phyloP scores from a whole-genome alignment of 2,797 vertebrate species.

The Acanthiza pusilla region DNA sequence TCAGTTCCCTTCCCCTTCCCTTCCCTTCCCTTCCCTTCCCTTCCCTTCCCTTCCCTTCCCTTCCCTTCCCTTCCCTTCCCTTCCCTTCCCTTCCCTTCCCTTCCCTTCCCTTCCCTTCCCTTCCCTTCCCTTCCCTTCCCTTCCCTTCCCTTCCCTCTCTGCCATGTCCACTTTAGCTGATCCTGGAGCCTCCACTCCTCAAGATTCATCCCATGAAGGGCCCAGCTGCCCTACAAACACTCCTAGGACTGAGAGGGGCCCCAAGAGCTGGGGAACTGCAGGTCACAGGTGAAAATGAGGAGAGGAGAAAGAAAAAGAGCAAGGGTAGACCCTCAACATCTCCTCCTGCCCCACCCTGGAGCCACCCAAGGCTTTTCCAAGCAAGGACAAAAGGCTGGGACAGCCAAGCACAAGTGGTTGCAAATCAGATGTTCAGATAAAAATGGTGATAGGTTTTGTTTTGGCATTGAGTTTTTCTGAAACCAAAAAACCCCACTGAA shows the following conservation, averaged over 20 bases:
- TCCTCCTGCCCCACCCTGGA: neutral
- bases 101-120: too few species aligned
- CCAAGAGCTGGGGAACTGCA: neutral
- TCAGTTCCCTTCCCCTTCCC: neutral
- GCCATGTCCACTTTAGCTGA: neutral
- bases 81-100: too few species aligned
- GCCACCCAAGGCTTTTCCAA: neutral
- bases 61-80: too few species aligned
- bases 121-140: too few species aligned
- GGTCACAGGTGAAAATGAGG: neutral
- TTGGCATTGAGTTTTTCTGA: neutral
- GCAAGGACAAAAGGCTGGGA: neutral
- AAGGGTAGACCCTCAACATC: neutral
- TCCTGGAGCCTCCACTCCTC: neutral
- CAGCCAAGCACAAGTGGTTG: neutral
- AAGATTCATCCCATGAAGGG: neutral
- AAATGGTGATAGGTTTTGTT: neutral
- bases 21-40: neutral
- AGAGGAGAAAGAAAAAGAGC: neutral
- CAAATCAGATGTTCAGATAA: neutral
- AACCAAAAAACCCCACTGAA: accelerated
- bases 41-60: too few species aligned
- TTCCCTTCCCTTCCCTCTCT: neutral
- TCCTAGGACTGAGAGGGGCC: neutral
- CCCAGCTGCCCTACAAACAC: neutral